Evolutionary conservation across 2,797 vertebrate species (phyloP).

Genomic region (Huso huso): DNA sequence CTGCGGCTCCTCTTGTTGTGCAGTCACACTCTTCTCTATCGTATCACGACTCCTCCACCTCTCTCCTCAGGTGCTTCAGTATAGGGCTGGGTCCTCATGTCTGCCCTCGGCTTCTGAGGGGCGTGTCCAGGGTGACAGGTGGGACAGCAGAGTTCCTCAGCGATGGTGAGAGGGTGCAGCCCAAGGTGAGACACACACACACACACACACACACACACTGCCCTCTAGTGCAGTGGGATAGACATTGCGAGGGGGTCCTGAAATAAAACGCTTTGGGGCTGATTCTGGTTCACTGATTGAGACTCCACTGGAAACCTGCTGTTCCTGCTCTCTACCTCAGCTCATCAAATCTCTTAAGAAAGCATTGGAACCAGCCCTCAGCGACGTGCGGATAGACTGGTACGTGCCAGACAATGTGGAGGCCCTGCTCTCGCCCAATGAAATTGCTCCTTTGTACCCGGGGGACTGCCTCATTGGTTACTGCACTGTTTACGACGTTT

Average conservation of each 20-base stretch:
- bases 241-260: not conserved
- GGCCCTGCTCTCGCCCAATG: constrained; percentile 87
- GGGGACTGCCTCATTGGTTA: constrained; percentile 84
- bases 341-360: constrained; percentile 89
- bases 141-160: constrained; percentile 71
- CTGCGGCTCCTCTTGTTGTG: not conserved
- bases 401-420: constrained; percentile 91
- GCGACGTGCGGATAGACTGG: constrained; percentile 94
- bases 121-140: constrained; percentile 75
- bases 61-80: constrained; percentile 74
- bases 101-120: constrained; percentile 70
- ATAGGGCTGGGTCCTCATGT: constrained; percentile 68
- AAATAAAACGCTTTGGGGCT: not conserved
- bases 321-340: constrained; percentile 43
- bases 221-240: constrained; percentile 32
- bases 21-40: not conserved
- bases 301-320: not conserved
- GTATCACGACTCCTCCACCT: not conserved
- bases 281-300: not conserved
- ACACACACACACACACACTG: constrained; percentile 25
- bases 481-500: constrained; percentile 82
- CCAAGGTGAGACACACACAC: constrained; percentile 67
- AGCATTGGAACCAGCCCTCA: constrained; percentile 86
- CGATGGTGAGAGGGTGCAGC: constrained; percentile 80
- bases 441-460: constrained; percentile 85